Percentiles rank a stretch among this genome's conserved stretches.
These are phyloP conservation scores for Cylindroiulus punctatus DNA, from an alignment of 2,888 invertebrate genomes.

Conservation along the genomic window DNA sequence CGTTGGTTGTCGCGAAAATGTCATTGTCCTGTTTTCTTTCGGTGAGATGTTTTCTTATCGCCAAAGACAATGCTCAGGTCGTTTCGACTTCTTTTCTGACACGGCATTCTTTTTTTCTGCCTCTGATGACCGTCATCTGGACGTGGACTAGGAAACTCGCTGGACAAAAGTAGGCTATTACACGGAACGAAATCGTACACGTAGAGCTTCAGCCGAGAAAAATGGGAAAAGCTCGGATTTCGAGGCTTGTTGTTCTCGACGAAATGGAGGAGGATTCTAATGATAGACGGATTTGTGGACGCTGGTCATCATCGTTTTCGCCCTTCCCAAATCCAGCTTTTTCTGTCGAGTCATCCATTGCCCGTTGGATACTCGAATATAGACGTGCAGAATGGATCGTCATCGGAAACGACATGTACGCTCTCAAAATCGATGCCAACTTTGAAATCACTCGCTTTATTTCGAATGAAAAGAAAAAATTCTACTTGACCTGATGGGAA, in stretches of 20 bases:
- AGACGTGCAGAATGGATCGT: not conserved
- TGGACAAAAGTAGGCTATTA: conserved; percentile 14
- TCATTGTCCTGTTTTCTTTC: conserved; percentile 45
- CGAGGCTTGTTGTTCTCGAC: conserved; percentile 38
- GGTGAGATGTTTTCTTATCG: conserved; percentile 23
- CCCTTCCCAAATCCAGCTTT: conserved; percentile 40
- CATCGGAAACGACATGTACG: not conserved
- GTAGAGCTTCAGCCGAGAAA: not conserved
- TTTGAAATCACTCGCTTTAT: not conserved
- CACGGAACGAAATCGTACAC: not conserved
- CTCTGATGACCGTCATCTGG: conserved; percentile 33
- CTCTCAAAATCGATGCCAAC: conserved; percentile 18
- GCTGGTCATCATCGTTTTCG: conserved; percentile 43
- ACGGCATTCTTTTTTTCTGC: not conserved
- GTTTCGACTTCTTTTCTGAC: conserved; percentile 43
- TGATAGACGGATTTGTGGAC: conserved; percentile 32
- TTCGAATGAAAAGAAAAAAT: not conserved
- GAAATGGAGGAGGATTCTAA: conserved; percentile 36
- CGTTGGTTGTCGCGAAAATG: conserved; percentile 17
- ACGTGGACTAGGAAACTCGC: not conserved
- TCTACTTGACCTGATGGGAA: not conserved
- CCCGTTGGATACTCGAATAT: not conserved
- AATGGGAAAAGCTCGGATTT: conserved; percentile 45
- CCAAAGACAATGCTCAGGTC: conserved; percentile 39
- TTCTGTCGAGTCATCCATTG: conserved; percentile 17